These are phyloP conservation scores for Adelphocoris suturalis DNA, from an alignment of 2,888 invertebrate genomes.

Conservation along the genomic window DNA sequence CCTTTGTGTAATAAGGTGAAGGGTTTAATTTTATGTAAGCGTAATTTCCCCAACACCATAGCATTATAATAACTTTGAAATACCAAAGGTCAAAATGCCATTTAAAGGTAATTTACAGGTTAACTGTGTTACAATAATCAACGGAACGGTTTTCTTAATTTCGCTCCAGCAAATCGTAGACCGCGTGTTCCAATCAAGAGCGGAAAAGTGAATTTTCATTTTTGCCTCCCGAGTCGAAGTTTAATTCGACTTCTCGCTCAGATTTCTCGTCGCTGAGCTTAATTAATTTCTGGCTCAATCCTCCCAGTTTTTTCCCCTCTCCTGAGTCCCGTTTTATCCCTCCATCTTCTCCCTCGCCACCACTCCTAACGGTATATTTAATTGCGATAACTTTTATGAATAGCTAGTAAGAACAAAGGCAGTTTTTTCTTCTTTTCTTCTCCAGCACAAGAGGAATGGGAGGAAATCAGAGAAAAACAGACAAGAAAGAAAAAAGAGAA, in stretches of 20 bases:
- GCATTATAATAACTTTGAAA: no score
- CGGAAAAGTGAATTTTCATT: constrained; percentile 32
- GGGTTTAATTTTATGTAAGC: no score
- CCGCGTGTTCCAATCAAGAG: not conserved
- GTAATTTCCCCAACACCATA: no score
- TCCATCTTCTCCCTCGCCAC: constrained; percentile 19
- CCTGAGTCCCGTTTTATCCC: not conserved
- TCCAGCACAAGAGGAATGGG: constrained; percentile 60
- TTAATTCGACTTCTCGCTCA: constrained; percentile 74
- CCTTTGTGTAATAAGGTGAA: no score
- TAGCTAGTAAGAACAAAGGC: constrained; percentile 73
- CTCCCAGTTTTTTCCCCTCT: constrained; percentile 18
- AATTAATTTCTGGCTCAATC: constrained; percentile 72
- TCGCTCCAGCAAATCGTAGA: not conserved
- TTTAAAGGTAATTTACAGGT: no score
- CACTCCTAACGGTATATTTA: constrained; percentile 73
- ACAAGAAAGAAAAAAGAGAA: not conserved
- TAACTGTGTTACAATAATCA: not conserved
- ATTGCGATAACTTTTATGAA: constrained; percentile 75
- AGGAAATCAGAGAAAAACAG: constrained; percentile 30
- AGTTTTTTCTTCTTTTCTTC: constrained; percentile 61
- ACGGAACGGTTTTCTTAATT: not conserved
- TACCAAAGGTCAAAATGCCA: no score
- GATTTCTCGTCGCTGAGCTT: constrained; percentile 72
- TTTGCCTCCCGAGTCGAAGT: constrained; percentile 63